A percentile compares a stretch with the other conserved stretches of the same genome.
Evolutionary conservation across 2,888 invertebrate species (phyloP).

Genomic region (Drosophila recens): DNA sequence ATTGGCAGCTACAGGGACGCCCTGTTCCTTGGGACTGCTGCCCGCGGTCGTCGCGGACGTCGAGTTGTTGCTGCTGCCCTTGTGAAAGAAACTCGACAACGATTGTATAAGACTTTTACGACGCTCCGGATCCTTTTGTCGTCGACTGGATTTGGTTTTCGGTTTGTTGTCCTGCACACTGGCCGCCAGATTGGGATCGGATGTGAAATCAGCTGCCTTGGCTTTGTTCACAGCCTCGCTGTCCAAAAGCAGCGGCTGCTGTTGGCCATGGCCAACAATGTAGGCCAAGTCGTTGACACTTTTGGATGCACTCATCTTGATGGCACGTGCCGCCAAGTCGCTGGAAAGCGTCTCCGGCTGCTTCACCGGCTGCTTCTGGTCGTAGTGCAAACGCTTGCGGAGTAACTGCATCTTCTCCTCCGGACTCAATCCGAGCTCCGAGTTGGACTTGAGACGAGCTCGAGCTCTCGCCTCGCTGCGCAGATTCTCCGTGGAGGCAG

Average conservation of each 20-base stretch:
- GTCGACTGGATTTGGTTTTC: slow-evolving; percentile 69
- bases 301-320: slow-evolving; percentile 85
- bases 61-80: slow-evolving; percentile 86
- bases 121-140: slow-evolving; percentile 89
- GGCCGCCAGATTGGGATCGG: slow-evolving; percentile 87
- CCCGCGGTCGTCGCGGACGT: slow-evolving; percentile 35
- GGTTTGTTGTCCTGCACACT: slow-evolving; percentile 44
- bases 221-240: slow-evolving; percentile 54
- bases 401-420: slow-evolving; percentile 88
- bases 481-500: slow-evolving; percentile 86
- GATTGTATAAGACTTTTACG: slow-evolving; percentile 94
- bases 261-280: slow-evolving; percentile 72
- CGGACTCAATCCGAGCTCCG: slow-evolving; percentile 90
- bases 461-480: slow-evolving; percentile 88
- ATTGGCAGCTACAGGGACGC: slow-evolving; percentile 76
- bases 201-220: slow-evolving; percentile 85
- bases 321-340: slow-evolving; percentile 75
- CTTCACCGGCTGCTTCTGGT: slow-evolving; percentile 56
- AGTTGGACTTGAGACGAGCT: slow-evolving; percentile 90
- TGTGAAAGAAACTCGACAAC: slow-evolving; percentile 92
- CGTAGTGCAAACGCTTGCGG: slow-evolving; percentile 84
- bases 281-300: slow-evolving; percentile 84
- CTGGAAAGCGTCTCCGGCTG: slow-evolving; percentile 31
- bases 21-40: slow-evolving; percentile 57
- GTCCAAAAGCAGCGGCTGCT: slow-evolving; percentile 49